Conservation (phyloP, 2,113 vertebrate species). For the Aldabrachelys gigantea region DNA sequence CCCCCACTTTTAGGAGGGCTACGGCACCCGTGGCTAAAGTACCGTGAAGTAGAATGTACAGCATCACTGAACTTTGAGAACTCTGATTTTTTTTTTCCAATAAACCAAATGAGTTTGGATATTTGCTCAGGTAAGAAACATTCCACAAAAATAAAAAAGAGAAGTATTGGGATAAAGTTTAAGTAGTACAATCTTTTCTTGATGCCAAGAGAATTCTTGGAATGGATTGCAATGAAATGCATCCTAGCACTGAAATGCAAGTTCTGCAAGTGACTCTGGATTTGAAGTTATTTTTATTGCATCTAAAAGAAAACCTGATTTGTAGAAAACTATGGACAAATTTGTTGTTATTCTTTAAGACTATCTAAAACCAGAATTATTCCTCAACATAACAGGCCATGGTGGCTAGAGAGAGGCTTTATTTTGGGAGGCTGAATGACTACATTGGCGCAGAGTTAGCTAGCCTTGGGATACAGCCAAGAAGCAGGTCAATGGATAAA, state of each 20-base stretch:
- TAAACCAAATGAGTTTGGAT: too few relatives aligned
- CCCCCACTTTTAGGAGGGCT: too few relatives aligned
- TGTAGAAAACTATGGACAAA: neutral
- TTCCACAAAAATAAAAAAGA: neutral
- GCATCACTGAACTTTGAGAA: too few relatives aligned
- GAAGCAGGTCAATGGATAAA: neutral
- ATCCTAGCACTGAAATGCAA: neutral
- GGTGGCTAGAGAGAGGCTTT: neutral
- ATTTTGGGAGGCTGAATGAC: neutral
- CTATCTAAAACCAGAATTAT: neutral
- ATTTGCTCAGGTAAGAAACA: too few relatives aligned
- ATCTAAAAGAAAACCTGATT: neutral
- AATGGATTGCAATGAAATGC: neutral
- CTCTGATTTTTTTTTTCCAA: too few relatives aligned
- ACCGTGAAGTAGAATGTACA: too few relatives aligned
- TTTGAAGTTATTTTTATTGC: neutral
- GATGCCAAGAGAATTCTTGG: neutral
- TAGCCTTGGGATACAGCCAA: neutral
- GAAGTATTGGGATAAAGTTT: neutral
- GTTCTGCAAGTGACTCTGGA: neutral
- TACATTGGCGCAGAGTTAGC: neutral
- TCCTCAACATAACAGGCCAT: neutral
- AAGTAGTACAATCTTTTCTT: neutral
- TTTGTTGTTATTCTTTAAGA: neutral
- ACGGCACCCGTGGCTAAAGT: too few relatives aligned